Conservation (phyloP, 2,888 invertebrate genomes). For the Lycaena phlaeas region DNA sequence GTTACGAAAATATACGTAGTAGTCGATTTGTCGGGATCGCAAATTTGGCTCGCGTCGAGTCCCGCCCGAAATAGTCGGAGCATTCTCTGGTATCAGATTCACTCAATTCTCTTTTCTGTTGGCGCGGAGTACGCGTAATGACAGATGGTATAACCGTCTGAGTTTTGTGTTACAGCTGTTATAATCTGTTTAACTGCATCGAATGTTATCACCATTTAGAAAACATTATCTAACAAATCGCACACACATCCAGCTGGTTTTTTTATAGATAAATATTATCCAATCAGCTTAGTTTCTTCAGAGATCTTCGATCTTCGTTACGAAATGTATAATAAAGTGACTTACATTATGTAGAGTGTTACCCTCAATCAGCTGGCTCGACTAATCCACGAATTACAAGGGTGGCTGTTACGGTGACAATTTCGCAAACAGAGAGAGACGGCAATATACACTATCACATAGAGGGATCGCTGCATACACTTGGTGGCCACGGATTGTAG, state of each 20-base stretch:
- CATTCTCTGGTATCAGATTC: constrained; percentile 61
- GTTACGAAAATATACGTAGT: constrained; percentile 61
- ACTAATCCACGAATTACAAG: neutral
- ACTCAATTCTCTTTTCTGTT: constrained; percentile 39
- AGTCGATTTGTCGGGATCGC: constrained; percentile 66
- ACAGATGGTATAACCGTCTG: neutral
- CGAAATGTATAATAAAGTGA: neutral
- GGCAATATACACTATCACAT: constrained; percentile 2
- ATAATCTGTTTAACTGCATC: too few relatives aligned
- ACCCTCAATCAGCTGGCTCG: neutral
- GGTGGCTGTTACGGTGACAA: neutral
- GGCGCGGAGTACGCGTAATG: neutral
- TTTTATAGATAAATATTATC: too few relatives aligned
- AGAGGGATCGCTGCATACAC: neutral
- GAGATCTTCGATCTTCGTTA: too few relatives aligned
- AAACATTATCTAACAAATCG: too few relatives aligned
- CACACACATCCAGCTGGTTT: too few relatives aligned
- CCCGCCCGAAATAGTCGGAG: constrained; percentile 56
- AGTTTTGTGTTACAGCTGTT: neutral
- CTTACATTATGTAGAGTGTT: neutral
- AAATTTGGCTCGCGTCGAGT: constrained; percentile 65
- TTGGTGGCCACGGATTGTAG: neutral
- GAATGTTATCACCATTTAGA: too few relatives aligned
- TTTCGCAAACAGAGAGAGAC: neutral
- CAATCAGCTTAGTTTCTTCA: too few relatives aligned